phyloP scores from a whole-genome alignment of 2,888 invertebrate species.

The Catocala nupta region DNA sequence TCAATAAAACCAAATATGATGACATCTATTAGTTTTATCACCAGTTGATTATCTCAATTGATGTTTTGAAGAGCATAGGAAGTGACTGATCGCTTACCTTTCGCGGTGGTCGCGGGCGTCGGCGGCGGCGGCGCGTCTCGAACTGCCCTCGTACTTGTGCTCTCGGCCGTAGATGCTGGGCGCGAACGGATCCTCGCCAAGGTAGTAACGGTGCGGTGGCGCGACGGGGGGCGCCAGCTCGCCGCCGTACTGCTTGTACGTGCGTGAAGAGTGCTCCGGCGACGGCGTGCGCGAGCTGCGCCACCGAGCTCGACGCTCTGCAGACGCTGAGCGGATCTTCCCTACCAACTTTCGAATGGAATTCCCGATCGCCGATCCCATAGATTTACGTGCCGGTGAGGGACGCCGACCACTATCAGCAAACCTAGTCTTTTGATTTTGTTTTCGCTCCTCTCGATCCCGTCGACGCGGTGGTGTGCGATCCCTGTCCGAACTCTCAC shows the following conservation, averaged over 20 bases:
- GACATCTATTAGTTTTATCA: conserved; percentile 23
- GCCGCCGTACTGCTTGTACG: conserved; percentile 83
- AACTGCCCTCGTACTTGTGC: conserved; percentile 92
- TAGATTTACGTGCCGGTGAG: conserved; percentile 81
- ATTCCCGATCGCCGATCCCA: conserved; percentile 91
- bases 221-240: conserved; percentile 81
- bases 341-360: conserved; percentile 94
- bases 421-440: conserved; percentile 91
- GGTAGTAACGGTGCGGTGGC: conserved; percentile 93
- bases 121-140: conserved; percentile 78
- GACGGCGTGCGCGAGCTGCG: conserved; percentile 88
- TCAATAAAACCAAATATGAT: conserved; percentile 31
- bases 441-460: conserved; percentile 85
- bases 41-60: conserved; percentile 37
- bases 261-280: conserved; percentile 86
- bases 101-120: conserved; percentile 81
- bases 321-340: conserved; percentile 91
- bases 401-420: conserved; percentile 80
- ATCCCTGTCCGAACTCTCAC: conserved; percentile 78
- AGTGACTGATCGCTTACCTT: conserved; percentile 72
- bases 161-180: conserved; percentile 94
- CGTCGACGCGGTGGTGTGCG: conserved; percentile 82
- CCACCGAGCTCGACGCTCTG: conserved; percentile 90
- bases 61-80: conserved; percentile 31
- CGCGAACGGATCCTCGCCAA: conserved; percentile 95